These are phyloP conservation scores for Synergus japonicus DNA, from an alignment of 2,888 invertebrate genomes.

Conservation along the genomic window DNA sequence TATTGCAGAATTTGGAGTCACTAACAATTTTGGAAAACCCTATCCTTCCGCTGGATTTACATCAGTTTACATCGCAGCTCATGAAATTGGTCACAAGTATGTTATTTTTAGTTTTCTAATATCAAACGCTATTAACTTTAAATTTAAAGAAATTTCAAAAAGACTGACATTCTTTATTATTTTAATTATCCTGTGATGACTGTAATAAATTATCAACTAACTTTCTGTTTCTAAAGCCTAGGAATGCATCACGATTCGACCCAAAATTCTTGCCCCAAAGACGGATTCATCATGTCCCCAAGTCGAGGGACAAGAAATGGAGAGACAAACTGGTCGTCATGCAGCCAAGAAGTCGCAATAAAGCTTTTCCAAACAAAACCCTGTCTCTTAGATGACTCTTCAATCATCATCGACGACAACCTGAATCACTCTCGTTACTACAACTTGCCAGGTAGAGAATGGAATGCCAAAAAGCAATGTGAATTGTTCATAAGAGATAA, in stretches of 20 bases:
- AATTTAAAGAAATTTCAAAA: too few species aligned
- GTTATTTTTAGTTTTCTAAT: slow-evolving; percentile 53
- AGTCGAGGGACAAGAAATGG: slow-evolving; percentile 85
- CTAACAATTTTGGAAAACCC: slow-evolving; percentile 85
- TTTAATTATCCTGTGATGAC: too few species aligned
- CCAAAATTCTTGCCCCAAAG: slow-evolving; percentile 85
- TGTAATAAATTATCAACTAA: too few species aligned
- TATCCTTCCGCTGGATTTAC: slow-evolving; percentile 92
- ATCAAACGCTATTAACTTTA: not conserved
- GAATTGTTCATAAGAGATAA: slow-evolving; percentile 84
- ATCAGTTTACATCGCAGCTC: slow-evolving; percentile 89
- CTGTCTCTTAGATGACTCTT: slow-evolving; percentile 82
- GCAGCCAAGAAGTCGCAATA: slow-evolving; percentile 84
- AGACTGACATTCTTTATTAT: too few species aligned
- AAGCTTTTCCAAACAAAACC: slow-evolving; percentile 70
- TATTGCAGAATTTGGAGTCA: slow-evolving; percentile 87
- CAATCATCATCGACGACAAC: slow-evolving; percentile 63
- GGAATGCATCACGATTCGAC: slow-evolving; percentile 90
- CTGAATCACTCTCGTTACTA: slow-evolving; percentile 82
- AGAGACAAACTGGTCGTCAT: slow-evolving; percentile 88
- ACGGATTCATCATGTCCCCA: slow-evolving; percentile 90
- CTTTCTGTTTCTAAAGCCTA: slow-evolving; percentile 78
- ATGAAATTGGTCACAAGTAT: slow-evolving; percentile 92
- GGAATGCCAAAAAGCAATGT: slow-evolving; percentile 87
- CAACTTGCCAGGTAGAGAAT: slow-evolving; percentile 84